phyloP scores from a whole-genome alignment of 2,888 invertebrate species.

The Frankliniella fusca region DNA sequence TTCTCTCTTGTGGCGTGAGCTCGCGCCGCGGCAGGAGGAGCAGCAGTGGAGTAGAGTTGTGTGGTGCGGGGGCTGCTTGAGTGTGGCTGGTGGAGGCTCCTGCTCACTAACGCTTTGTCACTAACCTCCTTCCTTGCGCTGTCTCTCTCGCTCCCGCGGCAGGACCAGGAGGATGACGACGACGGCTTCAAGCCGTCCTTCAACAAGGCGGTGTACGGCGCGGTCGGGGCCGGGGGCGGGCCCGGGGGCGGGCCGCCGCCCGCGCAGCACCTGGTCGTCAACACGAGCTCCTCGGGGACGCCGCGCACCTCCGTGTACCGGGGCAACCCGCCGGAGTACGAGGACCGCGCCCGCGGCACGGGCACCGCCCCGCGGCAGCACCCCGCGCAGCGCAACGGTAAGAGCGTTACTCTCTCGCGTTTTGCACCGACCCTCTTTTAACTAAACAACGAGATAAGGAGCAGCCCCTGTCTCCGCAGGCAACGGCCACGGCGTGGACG shows the following conservation, averaged over 20 bases:
- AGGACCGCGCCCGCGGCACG: not conserved
- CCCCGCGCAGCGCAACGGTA: constrained; percentile 4
- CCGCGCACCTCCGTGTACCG: constrained; percentile 20
- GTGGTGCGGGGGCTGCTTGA: not conserved
- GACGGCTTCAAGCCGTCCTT: constrained; percentile 18
- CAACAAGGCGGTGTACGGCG: constrained; percentile 12
- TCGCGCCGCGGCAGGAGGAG: not conserved
- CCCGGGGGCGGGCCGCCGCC: not conserved
- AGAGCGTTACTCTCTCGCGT: not conserved
- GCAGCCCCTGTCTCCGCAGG: not conserved
- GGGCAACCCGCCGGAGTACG: constrained; percentile 16
- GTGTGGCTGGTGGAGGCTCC: not conserved
- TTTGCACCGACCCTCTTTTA: too few relatives aligned
- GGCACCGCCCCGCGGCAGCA: not conserved
- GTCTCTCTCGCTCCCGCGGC: not conserved
- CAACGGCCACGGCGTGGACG: not conserved
- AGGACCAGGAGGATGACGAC: constrained; percentile 21
- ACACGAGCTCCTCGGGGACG: constrained; percentile 7
- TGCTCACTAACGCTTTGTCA: not conserved
- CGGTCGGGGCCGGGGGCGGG: not conserved
- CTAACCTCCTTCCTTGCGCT: too few relatives aligned
- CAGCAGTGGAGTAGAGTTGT: not conserved
- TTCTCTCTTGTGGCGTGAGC: not conserved
- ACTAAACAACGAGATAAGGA: not conserved
- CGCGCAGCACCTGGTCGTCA: constrained; percentile 23